Evolutionary conservation across 1,140 invertebrate species (phyloP).

Genomic region (Anagrus nilaparvatae): DNA sequence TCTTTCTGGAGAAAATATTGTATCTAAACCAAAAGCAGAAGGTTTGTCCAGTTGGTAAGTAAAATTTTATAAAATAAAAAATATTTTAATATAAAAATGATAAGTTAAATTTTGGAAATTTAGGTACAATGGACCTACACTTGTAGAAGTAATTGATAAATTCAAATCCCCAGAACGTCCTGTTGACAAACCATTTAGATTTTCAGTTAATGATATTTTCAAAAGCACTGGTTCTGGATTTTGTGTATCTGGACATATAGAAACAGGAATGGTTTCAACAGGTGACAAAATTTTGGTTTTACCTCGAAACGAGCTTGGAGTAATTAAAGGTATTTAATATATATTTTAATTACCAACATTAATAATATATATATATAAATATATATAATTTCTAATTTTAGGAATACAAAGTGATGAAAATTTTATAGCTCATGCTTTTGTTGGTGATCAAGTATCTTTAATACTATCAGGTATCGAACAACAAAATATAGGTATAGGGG

Average conservation of each 20-base stretch:
- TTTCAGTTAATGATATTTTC: constrained; percentile 89
- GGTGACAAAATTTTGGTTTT: constrained; percentile 84
- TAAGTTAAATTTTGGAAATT: constrained; percentile 12
- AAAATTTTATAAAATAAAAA: not conserved
- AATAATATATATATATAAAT: not conserved
- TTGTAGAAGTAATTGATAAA: constrained; percentile 48
- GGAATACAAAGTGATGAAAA: constrained; percentile 64
- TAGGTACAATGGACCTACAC: constrained; percentile 37
- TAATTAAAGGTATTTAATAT: constrained; percentile 59
- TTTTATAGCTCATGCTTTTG: constrained; percentile 66
- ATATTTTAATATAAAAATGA: not conserved
- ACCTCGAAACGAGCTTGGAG: constrained; percentile 69
- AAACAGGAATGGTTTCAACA: constrained; percentile 76
- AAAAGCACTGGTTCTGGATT: constrained; percentile 84
- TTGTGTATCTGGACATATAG: constrained; percentile 80
- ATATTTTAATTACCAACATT: not conserved
- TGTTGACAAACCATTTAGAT: constrained; percentile 81
- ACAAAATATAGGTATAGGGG: constrained; percentile 76
- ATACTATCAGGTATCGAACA: constrained; percentile 74
- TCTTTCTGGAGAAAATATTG: constrained; percentile 85
- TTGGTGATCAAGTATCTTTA: constrained; percentile 84
- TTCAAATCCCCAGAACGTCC: constrained; percentile 76
- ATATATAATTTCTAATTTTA: constrained; percentile 26
- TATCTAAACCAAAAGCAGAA: constrained; percentile 54
- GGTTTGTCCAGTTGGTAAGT: constrained; percentile 45